phyloP scores from a whole-genome alignment of 2,888 invertebrate genomes.

The Drosophila villosipedis region DNA sequence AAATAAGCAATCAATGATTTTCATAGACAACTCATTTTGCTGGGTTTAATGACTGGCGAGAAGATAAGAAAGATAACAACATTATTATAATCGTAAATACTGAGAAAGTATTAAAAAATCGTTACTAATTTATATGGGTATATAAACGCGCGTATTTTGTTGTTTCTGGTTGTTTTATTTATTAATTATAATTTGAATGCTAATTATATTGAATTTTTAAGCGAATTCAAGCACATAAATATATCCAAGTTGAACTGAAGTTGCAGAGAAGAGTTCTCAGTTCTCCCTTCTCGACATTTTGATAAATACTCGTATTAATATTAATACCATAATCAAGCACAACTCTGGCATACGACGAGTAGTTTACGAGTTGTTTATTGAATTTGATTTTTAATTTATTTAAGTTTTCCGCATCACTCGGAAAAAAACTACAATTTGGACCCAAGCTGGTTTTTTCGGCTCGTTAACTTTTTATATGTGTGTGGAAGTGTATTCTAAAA shows the following conservation, averaged over 20 bases:
- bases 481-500: constrained; percentile 33
- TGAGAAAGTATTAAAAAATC: not conserved
- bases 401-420: constrained; percentile 63
- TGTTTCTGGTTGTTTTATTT: constrained; percentile 36
- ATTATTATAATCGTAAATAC: constrained; percentile 21
- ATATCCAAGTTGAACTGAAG: constrained; percentile 3
- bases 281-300: constrained; percentile 13
- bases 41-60: not conserved
- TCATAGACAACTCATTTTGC: not conserved
- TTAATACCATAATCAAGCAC: constrained; percentile 45
- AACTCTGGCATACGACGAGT: constrained; percentile 11
- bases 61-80: not conserved
- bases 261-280: not conserved
- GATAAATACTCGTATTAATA: constrained; percentile 26
- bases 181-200: constrained; percentile 54
- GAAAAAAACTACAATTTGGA: constrained; percentile 6
- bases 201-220: constrained; percentile 43
- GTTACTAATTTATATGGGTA: not conserved
- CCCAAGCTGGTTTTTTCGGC: constrained; percentile 34
- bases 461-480: constrained; percentile 31
- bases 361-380: constrained; percentile 63
- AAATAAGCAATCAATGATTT: not conserved
- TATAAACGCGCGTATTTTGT: not conserved
- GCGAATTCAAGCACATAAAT: constrained; percentile 14
- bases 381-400: constrained; percentile 51